These are phyloP conservation scores for Andrena trimmerana DNA, from an alignment of 2,888 invertebrate genomes.

Conservation along the genomic window DNA sequence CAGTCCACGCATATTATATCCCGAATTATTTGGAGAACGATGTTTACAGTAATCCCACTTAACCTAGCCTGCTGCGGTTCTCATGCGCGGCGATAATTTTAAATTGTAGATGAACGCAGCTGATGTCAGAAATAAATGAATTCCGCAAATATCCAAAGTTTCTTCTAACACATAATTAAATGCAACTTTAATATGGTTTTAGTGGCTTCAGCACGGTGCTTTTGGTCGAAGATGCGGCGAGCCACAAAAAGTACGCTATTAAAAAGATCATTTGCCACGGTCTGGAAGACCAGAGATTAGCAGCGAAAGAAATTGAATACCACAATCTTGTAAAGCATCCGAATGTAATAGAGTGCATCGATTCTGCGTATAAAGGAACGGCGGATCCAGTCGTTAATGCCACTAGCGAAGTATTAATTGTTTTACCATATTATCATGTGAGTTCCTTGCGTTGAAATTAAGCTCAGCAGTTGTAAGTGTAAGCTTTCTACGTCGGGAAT, in stretches of 20 bases:
- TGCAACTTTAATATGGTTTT: constrained; percentile 74
- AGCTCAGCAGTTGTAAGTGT: background rate
- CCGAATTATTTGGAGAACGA: background rate
- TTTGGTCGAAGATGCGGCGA: constrained; percentile 89
- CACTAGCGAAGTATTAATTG: constrained; percentile 90
- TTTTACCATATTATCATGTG: constrained; percentile 91
- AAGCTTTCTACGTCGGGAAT: background rate
- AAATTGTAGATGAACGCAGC: background rate
- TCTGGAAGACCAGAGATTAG: constrained; percentile 90
- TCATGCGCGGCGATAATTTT: background rate
- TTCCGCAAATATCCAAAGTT: background rate
- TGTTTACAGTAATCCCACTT: constrained; percentile 18
- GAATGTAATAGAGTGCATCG: constrained; percentile 91
- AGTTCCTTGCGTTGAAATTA: constrained; percentile 47
- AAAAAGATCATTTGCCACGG: constrained; percentile 94
- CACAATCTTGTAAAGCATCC: constrained; percentile 90
- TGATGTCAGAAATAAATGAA: background rate
- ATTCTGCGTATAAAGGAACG: constrained; percentile 88
- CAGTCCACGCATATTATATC: background rate
- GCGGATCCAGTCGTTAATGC: constrained; percentile 89
- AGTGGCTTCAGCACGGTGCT: constrained; percentile 94
- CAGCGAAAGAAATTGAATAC: constrained; percentile 91
- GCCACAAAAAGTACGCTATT: constrained; percentile 90
- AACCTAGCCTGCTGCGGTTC: constrained; percentile 34
- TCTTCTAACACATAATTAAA: background rate